Base-by-base conservation (phyloP, 2,113 vertebrate species). In the Kobus ellipsiprymnus region DNA sequence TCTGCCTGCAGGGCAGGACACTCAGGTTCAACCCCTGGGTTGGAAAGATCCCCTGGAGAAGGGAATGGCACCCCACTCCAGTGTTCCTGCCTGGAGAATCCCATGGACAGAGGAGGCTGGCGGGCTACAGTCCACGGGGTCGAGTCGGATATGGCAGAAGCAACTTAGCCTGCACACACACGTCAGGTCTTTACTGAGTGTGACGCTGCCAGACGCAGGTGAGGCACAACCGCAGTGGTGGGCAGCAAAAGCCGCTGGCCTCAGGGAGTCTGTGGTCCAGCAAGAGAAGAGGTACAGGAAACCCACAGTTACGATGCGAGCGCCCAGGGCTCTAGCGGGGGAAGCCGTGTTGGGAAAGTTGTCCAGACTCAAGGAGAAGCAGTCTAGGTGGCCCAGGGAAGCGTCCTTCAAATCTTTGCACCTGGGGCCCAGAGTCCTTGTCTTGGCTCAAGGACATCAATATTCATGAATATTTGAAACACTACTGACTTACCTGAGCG, bases 191-290 rank as follows among this genome's bases (percentile, higher is more conserved):
- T 74, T 48, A 44, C 59, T 33, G 36, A 33, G n/a, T 14, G 54
- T 17, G 77, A 29, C 21, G 2, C 50, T 29, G 14, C 33, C 52
- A 29, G 77, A 13, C 7, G 2, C 25, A 25, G 36, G 74, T 21
- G 84, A 55, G 30, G 16, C 59, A 1, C 5, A 14, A 29, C 78
- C 10, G 0, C 1, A 1, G 5, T 0, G 15, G 2, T 17, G 6
- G 50, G 1, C 0, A 3, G 55, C 60, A 25, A 30, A 33, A 71
- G 46, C 14, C 12, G 30, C n/a, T 5, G 84, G 54, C 44, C 60
- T 52, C 14, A 0, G 55, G 33, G 64, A 21, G n/a, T 5, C 2
- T 50, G 21, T 9, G 6, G 44, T 59, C 11, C 3, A 46, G 62
- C 1, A 13, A 83, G 30, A 78, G 67, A 50, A 46, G 29, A 48